Percentiles rank a stretch among this genome's conserved stretches.
Evolutionary conservation across 2,113 vertebrate genomes (phyloP).

Genomic region (Terrapene triunguis): DNA sequence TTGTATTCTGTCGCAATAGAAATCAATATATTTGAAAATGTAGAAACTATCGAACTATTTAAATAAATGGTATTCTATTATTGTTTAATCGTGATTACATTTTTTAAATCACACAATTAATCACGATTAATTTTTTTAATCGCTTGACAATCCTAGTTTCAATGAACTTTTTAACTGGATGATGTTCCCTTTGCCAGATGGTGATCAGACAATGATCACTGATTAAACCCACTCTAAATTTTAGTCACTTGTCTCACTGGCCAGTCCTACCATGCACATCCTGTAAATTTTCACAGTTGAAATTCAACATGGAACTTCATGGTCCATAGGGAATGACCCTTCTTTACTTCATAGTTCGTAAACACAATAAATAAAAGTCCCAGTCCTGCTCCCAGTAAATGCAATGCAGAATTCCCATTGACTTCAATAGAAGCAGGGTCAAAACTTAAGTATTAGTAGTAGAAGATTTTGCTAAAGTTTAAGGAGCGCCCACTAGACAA

Average conservation of each 20-base stretch:
- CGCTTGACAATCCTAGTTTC: background rate
- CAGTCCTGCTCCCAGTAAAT: background rate
- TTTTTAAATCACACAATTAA: no score
- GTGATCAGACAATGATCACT: background rate
- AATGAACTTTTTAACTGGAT: background rate
- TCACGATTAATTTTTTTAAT: no score
- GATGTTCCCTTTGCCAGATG: background rate
- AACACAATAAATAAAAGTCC: conserved; percentile 14
- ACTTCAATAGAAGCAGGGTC: background rate
- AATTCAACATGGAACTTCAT: background rate
- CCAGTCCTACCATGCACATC: background rate
- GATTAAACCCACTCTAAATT: background rate
- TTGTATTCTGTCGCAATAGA: no score
- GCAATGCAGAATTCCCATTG: background rate
- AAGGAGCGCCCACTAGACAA: conserved; percentile 14
- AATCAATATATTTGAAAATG: no score
- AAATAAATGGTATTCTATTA: no score
- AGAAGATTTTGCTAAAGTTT: background rate
- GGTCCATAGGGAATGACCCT: background rate
- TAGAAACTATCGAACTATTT: no score
- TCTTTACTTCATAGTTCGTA: background rate
- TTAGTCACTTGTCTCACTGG: no score
- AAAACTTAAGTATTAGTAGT: conserved; percentile 27
- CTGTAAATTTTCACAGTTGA: background rate
- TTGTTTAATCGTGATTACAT: no score